A percentile compares a stretch with the other conserved stretches of the same genome.
phyloP scores from a whole-genome alignment of 2,113 vertebrate genomes.

The Pangasianodon gigas region DNA sequence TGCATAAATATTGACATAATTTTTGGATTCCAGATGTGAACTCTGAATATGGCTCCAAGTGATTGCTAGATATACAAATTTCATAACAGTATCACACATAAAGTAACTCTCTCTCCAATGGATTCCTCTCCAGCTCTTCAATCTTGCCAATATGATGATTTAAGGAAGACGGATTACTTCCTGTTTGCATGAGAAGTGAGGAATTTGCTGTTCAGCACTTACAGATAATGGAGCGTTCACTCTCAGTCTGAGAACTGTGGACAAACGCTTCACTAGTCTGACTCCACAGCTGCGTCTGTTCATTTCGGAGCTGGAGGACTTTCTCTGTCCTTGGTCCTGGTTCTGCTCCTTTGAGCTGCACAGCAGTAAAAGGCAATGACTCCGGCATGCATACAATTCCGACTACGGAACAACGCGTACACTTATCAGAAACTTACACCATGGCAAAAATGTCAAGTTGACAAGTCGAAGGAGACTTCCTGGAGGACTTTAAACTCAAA shows the following conservation, averaged over 20 bases:
- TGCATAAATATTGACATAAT: background rate
- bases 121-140: background rate
- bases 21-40: background rate
- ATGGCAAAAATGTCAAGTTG: background rate
- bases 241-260: background rate
- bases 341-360: slow-evolving; percentile 28
- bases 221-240: slow-evolving; percentile 19
- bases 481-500: background rate
- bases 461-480: background rate
- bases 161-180: slow-evolving; percentile 3
- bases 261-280: background rate
- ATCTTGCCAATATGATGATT: background rate
- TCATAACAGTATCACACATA: background rate
- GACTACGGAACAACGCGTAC: background rate
- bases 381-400: background rate
- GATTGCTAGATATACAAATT: background rate
- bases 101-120: background rate
- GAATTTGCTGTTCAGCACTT: slow-evolving; percentile 36
- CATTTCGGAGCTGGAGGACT: slow-evolving; percentile 41
- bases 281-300: slow-evolving; percentile 10
- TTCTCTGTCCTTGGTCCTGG: slow-evolving; percentile 64
- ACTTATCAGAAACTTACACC: background rate
- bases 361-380: slow-evolving; percentile 22
- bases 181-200: slow-evolving; percentile 31
- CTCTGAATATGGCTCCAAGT: background rate